A percentile compares a stretch with the other conserved stretches of the same genome.
These are phyloP conservation scores for Enhydra lutris DNA, from an alignment of 2,113 vertebrate species.

Conservation along the genomic window DNA sequence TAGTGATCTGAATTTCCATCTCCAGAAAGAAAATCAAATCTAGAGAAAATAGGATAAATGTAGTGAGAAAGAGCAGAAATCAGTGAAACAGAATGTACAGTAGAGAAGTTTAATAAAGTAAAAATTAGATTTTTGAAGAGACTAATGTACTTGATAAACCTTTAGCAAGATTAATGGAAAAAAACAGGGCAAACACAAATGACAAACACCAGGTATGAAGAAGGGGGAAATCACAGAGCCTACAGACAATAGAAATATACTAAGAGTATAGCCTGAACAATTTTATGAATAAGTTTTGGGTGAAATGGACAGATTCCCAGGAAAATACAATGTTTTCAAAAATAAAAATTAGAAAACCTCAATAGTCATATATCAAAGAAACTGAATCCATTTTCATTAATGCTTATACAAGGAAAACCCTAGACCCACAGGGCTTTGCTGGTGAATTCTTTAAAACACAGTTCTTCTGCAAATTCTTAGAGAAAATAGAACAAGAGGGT, in stretches of 20 bases:
- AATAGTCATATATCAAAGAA: neutral
- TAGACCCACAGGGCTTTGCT: neutral
- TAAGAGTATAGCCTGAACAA: neutral
- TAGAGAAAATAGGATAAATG: neutral
- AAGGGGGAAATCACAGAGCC: no score
- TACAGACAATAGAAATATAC: neutral
- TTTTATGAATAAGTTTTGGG: neutral
- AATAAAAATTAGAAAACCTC: neutral
- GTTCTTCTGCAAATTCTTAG: neutral
- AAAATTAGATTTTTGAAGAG: neutral
- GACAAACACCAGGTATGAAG: neutral
- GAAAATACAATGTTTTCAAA: neutral
- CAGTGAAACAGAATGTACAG: neutral
- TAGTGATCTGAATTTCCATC: neutral
- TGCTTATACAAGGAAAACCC: neutral
- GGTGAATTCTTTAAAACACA: neutral
- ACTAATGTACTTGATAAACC: neutral
- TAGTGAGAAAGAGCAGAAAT: neutral
- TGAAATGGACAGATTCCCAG: neutral
- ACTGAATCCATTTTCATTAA: neutral
- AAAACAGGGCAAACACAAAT: neutral
- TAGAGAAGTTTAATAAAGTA: neutral
- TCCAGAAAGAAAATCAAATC: neutral
- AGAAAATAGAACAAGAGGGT: neutral
- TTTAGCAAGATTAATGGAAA: neutral